A percentile compares a stretch with the other conserved stretches of the same genome.
Conservation (phyloP, 2,797 vertebrate genomes). For the Enteromius anoplus region DNA sequence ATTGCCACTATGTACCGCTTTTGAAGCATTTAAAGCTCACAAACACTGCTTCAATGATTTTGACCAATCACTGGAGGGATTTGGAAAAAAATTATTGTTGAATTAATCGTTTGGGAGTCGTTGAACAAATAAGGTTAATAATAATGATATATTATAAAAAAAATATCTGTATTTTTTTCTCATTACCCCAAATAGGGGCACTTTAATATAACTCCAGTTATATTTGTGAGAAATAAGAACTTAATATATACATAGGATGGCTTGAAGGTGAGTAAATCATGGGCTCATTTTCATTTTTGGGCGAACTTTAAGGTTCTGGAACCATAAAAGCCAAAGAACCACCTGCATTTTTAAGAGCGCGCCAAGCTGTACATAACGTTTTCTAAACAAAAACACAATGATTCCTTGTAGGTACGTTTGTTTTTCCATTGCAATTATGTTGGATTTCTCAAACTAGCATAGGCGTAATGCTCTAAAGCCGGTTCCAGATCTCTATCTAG, state of each 20-base stretch:
- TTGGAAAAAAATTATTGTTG: too few relatives aligned
- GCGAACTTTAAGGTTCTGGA: not conserved
- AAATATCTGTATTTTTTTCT: too few relatives aligned
- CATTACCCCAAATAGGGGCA: too few relatives aligned
- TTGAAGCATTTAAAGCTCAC: too few relatives aligned
- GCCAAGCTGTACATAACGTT: not conserved
- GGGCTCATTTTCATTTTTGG: not conserved
- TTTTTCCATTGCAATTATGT: slow-evolving; percentile 19
- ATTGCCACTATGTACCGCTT: too few relatives aligned
- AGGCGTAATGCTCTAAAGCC: not conserved
- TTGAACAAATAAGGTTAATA: too few relatives aligned
- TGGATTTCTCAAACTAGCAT: slow-evolving; percentile 32
- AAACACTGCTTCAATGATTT: too few relatives aligned
- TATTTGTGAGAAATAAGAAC: not conserved
- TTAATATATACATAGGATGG: not conserved
- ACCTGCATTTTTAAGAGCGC: not conserved
- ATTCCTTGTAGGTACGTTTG: not conserved
- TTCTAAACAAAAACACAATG: not conserved
- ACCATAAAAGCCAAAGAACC: not conserved
- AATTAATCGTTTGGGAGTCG: too few relatives aligned
- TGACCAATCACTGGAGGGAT: too few relatives aligned
- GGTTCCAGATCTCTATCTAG: slow-evolving; percentile 12
- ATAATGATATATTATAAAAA: too few relatives aligned
- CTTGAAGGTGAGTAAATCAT: not conserved
- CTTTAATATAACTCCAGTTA: too few relatives aligned